Evolutionary conservation across 1,140 invertebrate species (phyloP).

Genomic region (Meloidogyne floridensis): DNA sequence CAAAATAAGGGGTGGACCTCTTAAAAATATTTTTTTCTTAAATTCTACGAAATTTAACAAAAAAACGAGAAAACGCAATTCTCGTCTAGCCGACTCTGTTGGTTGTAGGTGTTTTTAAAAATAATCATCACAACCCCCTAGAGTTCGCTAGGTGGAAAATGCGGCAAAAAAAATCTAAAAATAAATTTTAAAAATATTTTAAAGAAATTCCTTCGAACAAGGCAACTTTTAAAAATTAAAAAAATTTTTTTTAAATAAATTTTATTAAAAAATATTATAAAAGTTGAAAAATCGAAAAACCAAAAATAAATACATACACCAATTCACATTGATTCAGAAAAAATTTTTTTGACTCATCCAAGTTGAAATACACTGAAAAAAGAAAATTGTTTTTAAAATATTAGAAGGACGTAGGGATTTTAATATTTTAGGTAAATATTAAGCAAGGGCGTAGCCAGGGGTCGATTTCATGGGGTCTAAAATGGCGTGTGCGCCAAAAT

Average conservation of each 20-base stretch:
- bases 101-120: constrained; percentile 36
- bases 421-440: too few relatives aligned
- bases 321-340: too few relatives aligned
- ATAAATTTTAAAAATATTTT: constrained; percentile 6
- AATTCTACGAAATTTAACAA: too few relatives aligned
- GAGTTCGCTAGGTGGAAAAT: constrained; percentile 36
- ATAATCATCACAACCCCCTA: constrained; percentile 43
- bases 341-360: background rate
- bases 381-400: too few relatives aligned
- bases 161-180: background rate
- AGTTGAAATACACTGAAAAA: constrained; percentile 17
- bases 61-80: background rate
- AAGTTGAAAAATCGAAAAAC: background rate
- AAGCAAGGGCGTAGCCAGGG: too few relatives aligned
- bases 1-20: too few relatives aligned
- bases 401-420: too few relatives aligned
- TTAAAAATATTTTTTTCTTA: too few relatives aligned
- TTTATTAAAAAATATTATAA: background rate
- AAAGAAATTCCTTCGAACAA: background rate
- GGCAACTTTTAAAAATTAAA: background rate
- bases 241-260: background rate
- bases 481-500: too few relatives aligned
- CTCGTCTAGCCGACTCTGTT: constrained; percentile 31
- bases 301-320: background rate
- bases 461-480: too few relatives aligned